These are phyloP conservation scores for Glossophaga mutica DNA, from an alignment of 2,797 vertebrate genomes.

Conservation along the genomic window DNA sequence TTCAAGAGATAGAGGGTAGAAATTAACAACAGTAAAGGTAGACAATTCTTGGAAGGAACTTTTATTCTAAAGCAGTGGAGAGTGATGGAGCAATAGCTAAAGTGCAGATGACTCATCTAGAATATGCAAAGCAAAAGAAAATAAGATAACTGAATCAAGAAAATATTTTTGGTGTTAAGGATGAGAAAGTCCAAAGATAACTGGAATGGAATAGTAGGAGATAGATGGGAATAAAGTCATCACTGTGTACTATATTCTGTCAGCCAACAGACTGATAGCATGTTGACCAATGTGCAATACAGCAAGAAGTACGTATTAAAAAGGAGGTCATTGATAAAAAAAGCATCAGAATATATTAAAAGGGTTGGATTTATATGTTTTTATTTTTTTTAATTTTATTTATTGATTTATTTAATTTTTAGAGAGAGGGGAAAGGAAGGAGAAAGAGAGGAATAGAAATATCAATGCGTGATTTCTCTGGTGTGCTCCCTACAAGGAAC, in stretches of 20 bases:
- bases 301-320: background rate
- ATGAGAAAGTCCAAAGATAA: background rate
- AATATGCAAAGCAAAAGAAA: background rate
- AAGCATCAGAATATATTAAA: background rate
- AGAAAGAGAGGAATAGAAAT: too few species aligned
- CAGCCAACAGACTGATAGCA: background rate
- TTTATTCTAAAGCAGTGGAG: background rate
- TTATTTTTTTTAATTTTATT: background rate
- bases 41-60: background rate
- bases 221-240: background rate
- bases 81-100: background rate
- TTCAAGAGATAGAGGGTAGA: background rate
- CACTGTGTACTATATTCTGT: background rate
- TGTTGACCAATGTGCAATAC: background rate
- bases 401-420: too few species aligned
- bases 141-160: background rate
- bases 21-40: background rate
- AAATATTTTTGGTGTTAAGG: background rate
- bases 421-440: too few species aligned
- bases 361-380: background rate
- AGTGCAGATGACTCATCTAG: background rate
- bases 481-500: too few species aligned
- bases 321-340: background rate
- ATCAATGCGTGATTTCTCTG: too few species aligned
- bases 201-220: background rate